Percentiles rank a stretch among this genome's conserved stretches.
phyloP scores from a whole-genome alignment of 2,888 invertebrate genomes.

The Agrotis clavis region DNA sequence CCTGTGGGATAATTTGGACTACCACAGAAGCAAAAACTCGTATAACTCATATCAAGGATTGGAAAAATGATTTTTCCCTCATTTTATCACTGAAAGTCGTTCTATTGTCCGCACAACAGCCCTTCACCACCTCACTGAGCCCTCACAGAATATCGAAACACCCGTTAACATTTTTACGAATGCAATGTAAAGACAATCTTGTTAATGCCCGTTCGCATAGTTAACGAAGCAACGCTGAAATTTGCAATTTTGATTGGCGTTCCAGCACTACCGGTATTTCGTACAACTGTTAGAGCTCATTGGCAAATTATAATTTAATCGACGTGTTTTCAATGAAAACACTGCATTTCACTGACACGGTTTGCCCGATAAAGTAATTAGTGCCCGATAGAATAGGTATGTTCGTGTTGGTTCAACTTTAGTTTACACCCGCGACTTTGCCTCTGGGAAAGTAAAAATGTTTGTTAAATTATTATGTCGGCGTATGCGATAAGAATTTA shows the following conservation, averaged over 20 bases:
- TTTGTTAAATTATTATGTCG: slow-evolving; percentile 45
- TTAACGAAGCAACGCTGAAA: slow-evolving; percentile 86
- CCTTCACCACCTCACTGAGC: slow-evolving; percentile 39
- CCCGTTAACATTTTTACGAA: slow-evolving; percentile 68
- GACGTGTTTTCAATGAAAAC: slow-evolving; percentile 68
- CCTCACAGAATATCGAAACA: slow-evolving; percentile 61
- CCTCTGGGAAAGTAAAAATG: slow-evolving; percentile 43
- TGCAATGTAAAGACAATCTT: slow-evolving; percentile 72
- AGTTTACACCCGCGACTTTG: slow-evolving; percentile 26
- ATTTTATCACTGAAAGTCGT: slow-evolving; percentile 24
- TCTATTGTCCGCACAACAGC: slow-evolving; percentile 31
- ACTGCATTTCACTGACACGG: slow-evolving; percentile 58
- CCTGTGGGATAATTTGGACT: no score
- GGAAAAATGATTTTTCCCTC: slow-evolving; percentile 5
- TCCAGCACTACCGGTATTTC: slow-evolving; percentile 76
- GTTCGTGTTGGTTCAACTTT: slow-evolving; percentile 44
- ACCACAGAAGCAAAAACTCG: no score
- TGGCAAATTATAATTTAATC: slow-evolving; percentile 81
- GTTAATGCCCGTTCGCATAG: slow-evolving; percentile 78
- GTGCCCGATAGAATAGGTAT: slow-evolving; percentile 30
- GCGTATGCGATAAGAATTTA: slow-evolving; percentile 45
- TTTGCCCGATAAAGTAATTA: slow-evolving; percentile 57
- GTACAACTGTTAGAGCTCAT: slow-evolving; percentile 75
- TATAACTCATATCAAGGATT: neutral
- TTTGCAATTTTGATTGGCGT: slow-evolving; percentile 89